Conservation (phyloP, 2,113 vertebrate species). For the Neoarius graeffei region DNA sequence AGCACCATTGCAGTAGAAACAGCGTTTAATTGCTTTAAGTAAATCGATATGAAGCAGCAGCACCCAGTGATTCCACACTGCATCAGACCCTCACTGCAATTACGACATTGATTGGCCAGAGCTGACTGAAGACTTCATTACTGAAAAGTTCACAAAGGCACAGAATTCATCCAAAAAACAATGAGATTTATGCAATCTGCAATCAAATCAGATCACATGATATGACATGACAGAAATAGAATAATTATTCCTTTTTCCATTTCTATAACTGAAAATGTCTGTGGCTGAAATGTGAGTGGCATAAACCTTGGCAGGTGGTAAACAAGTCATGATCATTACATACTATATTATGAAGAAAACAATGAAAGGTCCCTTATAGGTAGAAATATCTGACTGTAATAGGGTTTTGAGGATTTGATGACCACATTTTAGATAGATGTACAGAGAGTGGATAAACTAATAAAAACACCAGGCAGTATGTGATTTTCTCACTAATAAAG, state of each 20-base stretch:
- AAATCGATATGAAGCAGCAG: constrained; percentile 70
- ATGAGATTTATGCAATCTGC: neutral
- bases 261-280: neutral
- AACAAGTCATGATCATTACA: neutral
- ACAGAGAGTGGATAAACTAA: neutral
- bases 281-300: constrained; percentile 1
- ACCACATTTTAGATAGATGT: neutral
- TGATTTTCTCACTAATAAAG: too few relatives aligned
- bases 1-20: constrained; percentile 64
- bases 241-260: neutral
- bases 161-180: constrained; percentile 49
- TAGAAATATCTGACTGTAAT: neutral
- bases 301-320: constrained; percentile 4
- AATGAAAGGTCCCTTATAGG: neutral
- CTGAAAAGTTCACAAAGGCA: constrained; percentile 54
- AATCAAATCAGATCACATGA: neutral
- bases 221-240: neutral
- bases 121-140: constrained; percentile 70
- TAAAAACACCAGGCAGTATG: neutral
- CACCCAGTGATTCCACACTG: constrained; percentile 60
- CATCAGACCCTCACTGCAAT: constrained; percentile 69
- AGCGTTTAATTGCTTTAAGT: constrained; percentile 73
- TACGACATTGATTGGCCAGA: constrained; percentile 70
- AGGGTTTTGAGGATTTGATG: neutral
- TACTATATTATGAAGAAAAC: neutral